Base-by-base conservation (phyloP, 2,113 vertebrate genomes). In the Heteronetta atricapilla region DNA sequence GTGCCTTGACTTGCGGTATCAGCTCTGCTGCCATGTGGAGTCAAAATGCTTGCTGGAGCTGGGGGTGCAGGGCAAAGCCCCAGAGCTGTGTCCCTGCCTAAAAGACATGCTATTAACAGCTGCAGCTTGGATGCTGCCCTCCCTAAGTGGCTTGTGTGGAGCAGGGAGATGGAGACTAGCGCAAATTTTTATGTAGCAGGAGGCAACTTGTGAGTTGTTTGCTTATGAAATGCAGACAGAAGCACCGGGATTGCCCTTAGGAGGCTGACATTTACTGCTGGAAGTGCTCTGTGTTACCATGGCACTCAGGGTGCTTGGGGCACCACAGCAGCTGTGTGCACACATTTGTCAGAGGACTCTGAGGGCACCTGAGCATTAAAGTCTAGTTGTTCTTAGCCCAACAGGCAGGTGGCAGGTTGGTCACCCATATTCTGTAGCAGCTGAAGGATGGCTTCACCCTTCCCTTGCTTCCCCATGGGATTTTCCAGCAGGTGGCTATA, bases 211-310 rank as follows among this genome's bases (percentile, higher is more conserved):
- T 0, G 6, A 85, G 73, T 8, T 81, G 56, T 69, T 94, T 81
- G 56, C 66, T 94, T n/a, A 44, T 81, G 75, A 78, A 80, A 77
- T 7, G 53, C 77, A 85, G 66, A 40, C 79, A 94, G 78, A 91
- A 40, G 56, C 36, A 76, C 92, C 60, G 40, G 56, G 79, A 90
- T 80, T 89, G 87, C 86, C 89, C 29, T 3, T 28, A 84, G 76
- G 89, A 63, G 38, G 74, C 8, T 96, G 91, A 90, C 94, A 96
- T 96, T 96, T 92, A 13, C 52, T 75, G 82, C 31, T 88, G 92
- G 82, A 94, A 86, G 85, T n/a, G 72, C 60, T 92, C 34, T 34
- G 55, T 2, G 31, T 80, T 72, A 42, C 92, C 2, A 31, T 93
- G 89, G 79, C 11, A 22, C 34, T 89, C 52, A n/a, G 82, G 82